Conservation (phyloP, 2,113 vertebrate genomes). For the Channa argus region DNA sequence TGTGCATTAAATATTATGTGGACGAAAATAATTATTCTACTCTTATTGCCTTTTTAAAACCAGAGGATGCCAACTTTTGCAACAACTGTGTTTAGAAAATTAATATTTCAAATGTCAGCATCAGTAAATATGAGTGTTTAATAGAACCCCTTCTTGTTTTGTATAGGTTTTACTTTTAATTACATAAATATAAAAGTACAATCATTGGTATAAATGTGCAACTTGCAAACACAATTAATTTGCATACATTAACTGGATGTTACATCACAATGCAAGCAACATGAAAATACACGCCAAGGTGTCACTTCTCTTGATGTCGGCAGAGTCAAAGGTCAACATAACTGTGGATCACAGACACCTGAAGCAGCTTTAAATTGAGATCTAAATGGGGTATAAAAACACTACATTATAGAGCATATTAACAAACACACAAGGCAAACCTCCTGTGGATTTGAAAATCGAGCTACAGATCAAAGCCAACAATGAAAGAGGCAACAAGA, state of each 20-base stretch:
- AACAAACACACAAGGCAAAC: neutral
- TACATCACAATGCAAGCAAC: constrained; percentile 79
- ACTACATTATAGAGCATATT: neutral
- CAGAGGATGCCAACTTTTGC: no score
- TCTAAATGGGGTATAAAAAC: constrained; percentile 1
- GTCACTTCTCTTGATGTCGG: constrained; percentile 11
- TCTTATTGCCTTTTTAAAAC: no score
- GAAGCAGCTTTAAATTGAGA: constrained; percentile 26
- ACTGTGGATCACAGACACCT: constrained; percentile 49
- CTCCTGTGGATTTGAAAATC: constrained; percentile 38
- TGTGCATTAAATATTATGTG: no score
- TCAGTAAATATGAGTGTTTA: constrained; percentile 69
- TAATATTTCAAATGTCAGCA: neutral
- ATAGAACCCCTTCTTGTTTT: constrained; percentile 64
- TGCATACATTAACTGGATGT: constrained; percentile 81
- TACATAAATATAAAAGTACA: constrained; percentile 87
- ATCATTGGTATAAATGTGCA: constrained; percentile 87
- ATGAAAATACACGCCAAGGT: constrained; percentile 58
- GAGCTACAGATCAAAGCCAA: constrained; percentile 43
- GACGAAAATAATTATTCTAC: no score
- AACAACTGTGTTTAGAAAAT: no score
- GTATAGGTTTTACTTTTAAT: constrained; percentile 74
- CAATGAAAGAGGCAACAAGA: constrained; percentile 15
- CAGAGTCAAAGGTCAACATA: constrained; percentile 49
- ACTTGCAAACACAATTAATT: constrained; percentile 82